phyloP scores from a whole-genome alignment of 2,113 vertebrate genomes.

The Motacilla alba region DNA sequence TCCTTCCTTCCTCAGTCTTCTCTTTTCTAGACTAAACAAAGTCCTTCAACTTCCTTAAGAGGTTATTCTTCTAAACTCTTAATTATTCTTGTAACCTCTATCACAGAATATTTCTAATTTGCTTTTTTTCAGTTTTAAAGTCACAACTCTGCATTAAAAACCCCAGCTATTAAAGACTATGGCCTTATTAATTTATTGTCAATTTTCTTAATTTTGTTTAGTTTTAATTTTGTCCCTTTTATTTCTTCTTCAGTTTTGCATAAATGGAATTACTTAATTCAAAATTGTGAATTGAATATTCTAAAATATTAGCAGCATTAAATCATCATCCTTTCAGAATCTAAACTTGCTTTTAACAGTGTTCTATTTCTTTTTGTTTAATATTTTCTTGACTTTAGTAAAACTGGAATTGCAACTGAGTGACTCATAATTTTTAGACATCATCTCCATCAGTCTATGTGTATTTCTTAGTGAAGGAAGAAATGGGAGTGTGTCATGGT shows the following conservation, averaged over 20 bases:
- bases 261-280: background rate
- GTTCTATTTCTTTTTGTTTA: background rate
- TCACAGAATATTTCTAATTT: background rate
- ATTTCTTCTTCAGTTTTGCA: background rate
- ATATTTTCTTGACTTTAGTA: background rate
- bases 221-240: background rate
- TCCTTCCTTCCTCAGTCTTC: background rate
- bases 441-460: background rate
- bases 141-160: background rate
- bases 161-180: background rate
- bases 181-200: background rate
- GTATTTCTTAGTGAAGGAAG: background rate
- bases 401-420: background rate
- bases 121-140: background rate
- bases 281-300: background rate
- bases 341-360: background rate
- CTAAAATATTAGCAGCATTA: background rate
- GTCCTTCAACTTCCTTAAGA: background rate
- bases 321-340: background rate
- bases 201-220: background rate
- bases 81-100: background rate
- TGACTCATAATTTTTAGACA: background rate
- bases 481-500: background rate
- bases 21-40: slow-evolving; percentile 35
- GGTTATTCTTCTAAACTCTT: background rate